Conservation (phyloP, 2,888 invertebrate species). For the Oxycera nigricornis region DNA sequence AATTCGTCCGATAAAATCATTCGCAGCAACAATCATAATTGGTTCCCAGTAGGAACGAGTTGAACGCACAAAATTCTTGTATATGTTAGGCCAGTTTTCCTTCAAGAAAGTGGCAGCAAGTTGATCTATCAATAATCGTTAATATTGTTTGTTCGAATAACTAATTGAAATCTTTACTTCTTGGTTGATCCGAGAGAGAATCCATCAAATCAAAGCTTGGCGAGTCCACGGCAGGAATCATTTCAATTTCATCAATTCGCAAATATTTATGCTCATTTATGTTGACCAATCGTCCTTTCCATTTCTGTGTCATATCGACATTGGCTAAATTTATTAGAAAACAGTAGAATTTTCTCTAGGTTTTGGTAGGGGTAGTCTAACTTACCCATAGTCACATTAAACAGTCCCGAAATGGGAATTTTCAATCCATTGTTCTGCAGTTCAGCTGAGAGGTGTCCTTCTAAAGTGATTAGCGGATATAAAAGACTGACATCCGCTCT, state of each 20-base stretch:
- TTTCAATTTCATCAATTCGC: constrained; percentile 67
- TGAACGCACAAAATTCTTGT: no score
- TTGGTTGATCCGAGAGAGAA: constrained; percentile 67
- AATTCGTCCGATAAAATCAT: constrained; percentile 57
- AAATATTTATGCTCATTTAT: constrained; percentile 66
- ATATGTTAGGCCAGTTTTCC: no score
- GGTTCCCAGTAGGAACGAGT: constrained; percentile 58
- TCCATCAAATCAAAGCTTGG: constrained; percentile 69
- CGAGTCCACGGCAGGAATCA: constrained; percentile 70
- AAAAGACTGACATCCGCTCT: no score
- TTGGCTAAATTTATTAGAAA: no score
- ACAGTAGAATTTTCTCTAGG: no score
- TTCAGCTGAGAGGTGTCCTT: constrained; percentile 69
- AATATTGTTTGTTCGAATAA: no score
- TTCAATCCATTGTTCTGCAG: constrained; percentile 69
- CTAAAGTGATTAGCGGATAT: constrained; percentile 66
- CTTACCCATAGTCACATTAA: constrained; percentile 69
- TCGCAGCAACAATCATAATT: constrained; percentile 53
- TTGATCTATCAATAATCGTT: constrained; percentile 63
- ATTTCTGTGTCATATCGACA: constrained; percentile 66
- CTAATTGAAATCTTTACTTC: constrained; percentile 73
- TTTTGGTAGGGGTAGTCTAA: not conserved
- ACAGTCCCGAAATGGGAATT: constrained; percentile 68
- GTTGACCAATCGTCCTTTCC: constrained; percentile 66
- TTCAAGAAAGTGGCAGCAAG: no score